Conservation (phyloP, 1,140 invertebrate genomes). For the Caerostris extrusa region DNA sequence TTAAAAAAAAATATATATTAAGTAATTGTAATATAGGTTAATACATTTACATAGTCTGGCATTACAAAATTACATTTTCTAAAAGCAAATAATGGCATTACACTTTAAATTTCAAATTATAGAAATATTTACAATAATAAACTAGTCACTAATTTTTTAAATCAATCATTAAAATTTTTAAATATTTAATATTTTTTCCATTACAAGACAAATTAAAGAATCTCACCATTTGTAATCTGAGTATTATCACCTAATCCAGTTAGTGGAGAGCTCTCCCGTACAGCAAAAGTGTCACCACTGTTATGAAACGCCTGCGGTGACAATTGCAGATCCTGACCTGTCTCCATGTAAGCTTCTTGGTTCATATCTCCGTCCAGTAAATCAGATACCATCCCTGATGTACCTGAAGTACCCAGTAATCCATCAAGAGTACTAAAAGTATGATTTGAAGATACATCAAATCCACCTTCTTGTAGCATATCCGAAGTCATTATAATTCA, state of each 20-base stretch:
- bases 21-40: too few species aligned
- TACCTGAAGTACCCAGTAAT: slow-evolving; percentile 79
- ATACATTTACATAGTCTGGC: too few species aligned
- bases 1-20: too few species aligned
- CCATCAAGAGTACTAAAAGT: slow-evolving; percentile 81
- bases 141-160: too few species aligned
- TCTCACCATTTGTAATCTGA: slow-evolving; percentile 50
- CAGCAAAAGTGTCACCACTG: slow-evolving; percentile 86
- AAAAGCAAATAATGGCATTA: too few species aligned
- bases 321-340: slow-evolving; percentile 83
- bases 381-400: slow-evolving; percentile 82
- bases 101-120: too few species aligned
- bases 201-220: too few species aligned
- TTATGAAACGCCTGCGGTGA: slow-evolving; percentile 87
- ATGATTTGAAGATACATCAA: slow-evolving; percentile 80
- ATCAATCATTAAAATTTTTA: too few species aligned
- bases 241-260: slow-evolving; percentile 54
- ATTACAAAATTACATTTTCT: too few species aligned
- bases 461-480: slow-evolving; percentile 81
- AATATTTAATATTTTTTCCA: too few species aligned
- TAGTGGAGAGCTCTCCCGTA: slow-evolving; percentile 70
- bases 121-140: too few species aligned
- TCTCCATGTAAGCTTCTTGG: slow-evolving; percentile 82
- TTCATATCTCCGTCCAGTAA: slow-evolving; percentile 88
- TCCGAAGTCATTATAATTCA: slow-evolving; percentile 82